Evolutionary conservation across 1,140 invertebrate species (phyloP).

Genomic region (Leptinotarsa undecemlineata): DNA sequence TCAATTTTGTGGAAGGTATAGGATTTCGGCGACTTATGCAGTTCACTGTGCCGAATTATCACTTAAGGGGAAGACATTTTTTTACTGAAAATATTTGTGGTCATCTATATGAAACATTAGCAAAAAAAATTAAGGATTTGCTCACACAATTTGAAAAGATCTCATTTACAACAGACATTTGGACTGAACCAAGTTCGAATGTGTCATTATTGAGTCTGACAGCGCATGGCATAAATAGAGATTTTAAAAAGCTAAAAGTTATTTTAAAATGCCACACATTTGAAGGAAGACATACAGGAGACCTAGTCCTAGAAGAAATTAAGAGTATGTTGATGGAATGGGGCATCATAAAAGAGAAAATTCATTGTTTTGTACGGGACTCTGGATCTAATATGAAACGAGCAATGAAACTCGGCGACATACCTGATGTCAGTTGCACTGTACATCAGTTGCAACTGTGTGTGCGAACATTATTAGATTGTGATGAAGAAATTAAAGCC

Average conservation of each 20-base stretch:
- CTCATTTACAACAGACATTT: conserved; percentile 39
- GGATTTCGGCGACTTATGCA: conserved; percentile 10
- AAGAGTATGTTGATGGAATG: conserved; percentile 35
- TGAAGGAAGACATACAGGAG: conserved; percentile 29
- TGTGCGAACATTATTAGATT: not conserved
- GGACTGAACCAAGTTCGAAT: conserved; percentile 42
- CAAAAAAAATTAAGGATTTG: conserved; percentile 34
- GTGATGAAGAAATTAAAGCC: conserved; percentile 15
- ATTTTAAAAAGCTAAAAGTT: conserved; percentile 40
- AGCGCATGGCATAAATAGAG: conserved; percentile 41
- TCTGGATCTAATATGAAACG: conserved; percentile 45
- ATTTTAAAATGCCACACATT: conserved; percentile 24
- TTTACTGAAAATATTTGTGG: conserved; percentile 1
- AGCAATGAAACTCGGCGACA: conserved; percentile 22
- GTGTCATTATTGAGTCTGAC: conserved; percentile 42
- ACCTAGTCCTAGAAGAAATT: conserved; percentile 38
- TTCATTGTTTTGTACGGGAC: conserved; percentile 44
- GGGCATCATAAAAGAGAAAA: conserved; percentile 44
- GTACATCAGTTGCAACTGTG: conserved; percentile 23
- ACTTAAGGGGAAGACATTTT: not conserved
- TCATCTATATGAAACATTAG: conserved; percentile 41
- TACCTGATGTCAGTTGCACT: not conserved
- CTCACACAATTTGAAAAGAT: conserved; percentile 42
- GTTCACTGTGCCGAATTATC: not conserved
- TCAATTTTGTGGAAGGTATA: conserved; percentile 7